Conservation (phyloP, 2,888 invertebrate species). For the Dynastes tityus region DNA sequence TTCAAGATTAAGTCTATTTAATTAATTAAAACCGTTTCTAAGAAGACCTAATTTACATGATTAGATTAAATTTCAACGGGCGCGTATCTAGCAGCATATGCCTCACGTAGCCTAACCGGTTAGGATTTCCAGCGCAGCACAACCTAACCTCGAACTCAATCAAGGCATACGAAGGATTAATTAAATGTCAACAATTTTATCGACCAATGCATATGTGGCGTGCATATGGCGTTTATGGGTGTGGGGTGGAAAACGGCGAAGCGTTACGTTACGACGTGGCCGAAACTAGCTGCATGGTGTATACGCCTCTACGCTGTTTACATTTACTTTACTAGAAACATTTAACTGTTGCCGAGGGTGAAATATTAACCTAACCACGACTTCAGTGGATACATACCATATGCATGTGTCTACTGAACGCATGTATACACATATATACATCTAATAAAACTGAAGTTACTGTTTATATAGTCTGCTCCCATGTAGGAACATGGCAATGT, state of each 20-base stretch:
- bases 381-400: constrained; percentile 3
- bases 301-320: constrained; percentile 12
- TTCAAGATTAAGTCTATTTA: not conserved
- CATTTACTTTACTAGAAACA: constrained; percentile 29
- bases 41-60: constrained; percentile 30
- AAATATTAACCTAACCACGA: constrained; percentile 16
- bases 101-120: constrained; percentile 5
- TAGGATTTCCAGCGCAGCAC: constrained; percentile 1
- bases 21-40: constrained; percentile 18
- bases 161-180: constrained; percentile 38
- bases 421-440: not conserved
- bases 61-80: constrained; percentile 27
- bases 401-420: not conserved
- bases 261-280: not conserved
- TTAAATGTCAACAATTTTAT: constrained; percentile 46
- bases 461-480: constrained; percentile 5
- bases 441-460: constrained; percentile 16
- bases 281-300: not conserved
- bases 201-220: constrained; percentile 31
- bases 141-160: constrained; percentile 19
- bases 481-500: not conserved
- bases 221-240: constrained; percentile 14
- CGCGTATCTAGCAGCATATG: not conserved
- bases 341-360: constrained; percentile 28
- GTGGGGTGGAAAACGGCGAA: too few relatives aligned